Percentiles rank a stretch among this genome's conserved stretches.
Conservation (phyloP, 2,113 vertebrate genomes). For the Aplodontia rufa region DNA sequence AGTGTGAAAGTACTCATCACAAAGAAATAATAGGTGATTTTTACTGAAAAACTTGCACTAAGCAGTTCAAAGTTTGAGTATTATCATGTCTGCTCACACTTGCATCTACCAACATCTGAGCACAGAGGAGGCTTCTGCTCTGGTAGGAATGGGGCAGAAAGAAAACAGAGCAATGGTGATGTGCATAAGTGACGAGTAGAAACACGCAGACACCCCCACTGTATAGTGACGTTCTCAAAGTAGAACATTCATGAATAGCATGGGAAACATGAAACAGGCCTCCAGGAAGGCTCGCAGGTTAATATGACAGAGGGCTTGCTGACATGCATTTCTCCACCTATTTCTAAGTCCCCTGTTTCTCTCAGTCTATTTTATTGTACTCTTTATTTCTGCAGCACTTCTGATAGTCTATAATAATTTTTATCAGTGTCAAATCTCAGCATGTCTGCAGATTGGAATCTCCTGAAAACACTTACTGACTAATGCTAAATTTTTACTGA, state of each 20-base stretch:
- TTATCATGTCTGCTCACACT: not conserved
- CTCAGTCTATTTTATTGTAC: not conserved
- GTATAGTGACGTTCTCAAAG: not conserved
- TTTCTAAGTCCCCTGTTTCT: not conserved
- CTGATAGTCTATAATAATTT: not conserved
- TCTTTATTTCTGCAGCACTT: not conserved
- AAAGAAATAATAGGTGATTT: not conserved
- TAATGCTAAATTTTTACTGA: not conserved
- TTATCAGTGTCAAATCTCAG: not conserved
- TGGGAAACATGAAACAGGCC: not conserved
- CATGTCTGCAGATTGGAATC: not conserved
- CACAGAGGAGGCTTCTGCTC: not conserved
- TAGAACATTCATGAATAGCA: not conserved
- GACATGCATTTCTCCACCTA: not conserved
- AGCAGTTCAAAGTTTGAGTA: not conserved
- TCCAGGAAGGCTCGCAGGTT: not conserved
- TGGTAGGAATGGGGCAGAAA: not conserved
- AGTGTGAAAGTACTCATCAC: not conserved
- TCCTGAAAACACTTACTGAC: not conserved
- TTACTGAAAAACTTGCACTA: not conserved
- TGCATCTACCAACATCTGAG: not conserved
- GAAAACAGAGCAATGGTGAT: not conserved
- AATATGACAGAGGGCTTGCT: not conserved
- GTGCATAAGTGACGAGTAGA: not conserved
- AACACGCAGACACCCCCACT: not conserved